A percentile compares a stretch with the other conserved stretches of the same genome.
Conservation (phyloP, 2,797 vertebrate species). For the Hylomyscus alleni region DNA sequence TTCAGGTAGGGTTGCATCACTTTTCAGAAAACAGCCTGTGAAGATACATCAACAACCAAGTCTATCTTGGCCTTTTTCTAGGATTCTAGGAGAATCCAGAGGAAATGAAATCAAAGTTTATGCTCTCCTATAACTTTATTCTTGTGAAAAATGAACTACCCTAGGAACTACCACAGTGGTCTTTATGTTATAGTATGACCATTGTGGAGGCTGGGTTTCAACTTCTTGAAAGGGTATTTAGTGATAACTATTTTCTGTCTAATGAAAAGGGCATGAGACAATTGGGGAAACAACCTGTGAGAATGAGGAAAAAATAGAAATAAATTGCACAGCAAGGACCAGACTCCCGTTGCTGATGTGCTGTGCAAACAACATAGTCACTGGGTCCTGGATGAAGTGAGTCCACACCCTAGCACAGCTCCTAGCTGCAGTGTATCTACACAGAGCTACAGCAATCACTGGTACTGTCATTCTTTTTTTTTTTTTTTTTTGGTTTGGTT, state of each 20-base stretch:
- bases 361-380: background rate
- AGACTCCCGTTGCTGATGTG: background rate
- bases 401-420: too few species aligned
- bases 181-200: background rate
- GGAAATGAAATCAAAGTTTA: constrained; percentile 3
- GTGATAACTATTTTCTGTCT: background rate
- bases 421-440: too few species aligned
- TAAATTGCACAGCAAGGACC: background rate
- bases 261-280: background rate
- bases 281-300: background rate
- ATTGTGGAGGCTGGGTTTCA: background rate
- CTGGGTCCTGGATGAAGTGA: background rate
- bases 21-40: background rate
- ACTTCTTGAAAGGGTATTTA: background rate
- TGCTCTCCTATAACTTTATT: background rate
- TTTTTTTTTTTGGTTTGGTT: background rate
- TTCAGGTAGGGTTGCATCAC: background rate
- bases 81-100: background rate
- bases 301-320: background rate
- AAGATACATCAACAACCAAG: background rate
- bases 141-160: constrained; percentile 20
- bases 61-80: background rate
- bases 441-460: background rate
- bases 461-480: background rate
- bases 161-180: background rate